A percentile compares a stretch with the other conserved stretches of the same genome.
These are phyloP conservation scores for Puma concolor DNA, from an alignment of 2,113 vertebrate genomes.

Conservation along the genomic window DNA sequence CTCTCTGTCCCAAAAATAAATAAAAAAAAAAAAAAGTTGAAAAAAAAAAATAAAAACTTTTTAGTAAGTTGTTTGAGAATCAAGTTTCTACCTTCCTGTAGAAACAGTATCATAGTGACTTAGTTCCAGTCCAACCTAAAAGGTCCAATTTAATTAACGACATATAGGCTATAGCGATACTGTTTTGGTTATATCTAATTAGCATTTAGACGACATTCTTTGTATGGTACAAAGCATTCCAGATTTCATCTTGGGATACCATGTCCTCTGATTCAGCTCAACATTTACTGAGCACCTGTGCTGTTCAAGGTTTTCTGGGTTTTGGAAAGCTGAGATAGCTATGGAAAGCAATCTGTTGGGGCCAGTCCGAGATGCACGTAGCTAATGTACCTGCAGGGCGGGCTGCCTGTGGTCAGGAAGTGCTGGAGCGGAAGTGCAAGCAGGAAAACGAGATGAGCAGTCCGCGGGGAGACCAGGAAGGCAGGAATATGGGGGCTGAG, in stretches of 20 bases:
- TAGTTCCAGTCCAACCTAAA: background rate
- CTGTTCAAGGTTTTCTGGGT: background rate
- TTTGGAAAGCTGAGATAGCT: background rate
- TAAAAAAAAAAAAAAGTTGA: too few relatives aligned
- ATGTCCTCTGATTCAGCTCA: background rate
- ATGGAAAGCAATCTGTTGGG: background rate
- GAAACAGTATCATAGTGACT: background rate
- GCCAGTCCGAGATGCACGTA: background rate
- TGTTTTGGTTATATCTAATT: background rate
- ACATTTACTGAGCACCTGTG: background rate
- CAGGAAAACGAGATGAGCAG: background rate
- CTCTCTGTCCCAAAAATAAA: too few relatives aligned
- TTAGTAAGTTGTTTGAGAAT: conserved; percentile 10
- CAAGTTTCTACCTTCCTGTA: background rate
- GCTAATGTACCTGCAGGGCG: background rate
- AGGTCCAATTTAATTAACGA: background rate
- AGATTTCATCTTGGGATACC: background rate
- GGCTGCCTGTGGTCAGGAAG: background rate
- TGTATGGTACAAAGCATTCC: background rate
- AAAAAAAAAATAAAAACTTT: background rate
- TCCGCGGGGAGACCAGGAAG: background rate
- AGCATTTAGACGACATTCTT: conserved; percentile 1
- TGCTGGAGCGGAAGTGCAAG: background rate
- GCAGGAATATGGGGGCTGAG: background rate
- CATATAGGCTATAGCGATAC: background rate